Percentiles rank a stretch among this genome's conserved stretches.
phyloP scores from a whole-genome alignment of 2,797 vertebrate genomes.

The Silurus lanzhouensis region DNA sequence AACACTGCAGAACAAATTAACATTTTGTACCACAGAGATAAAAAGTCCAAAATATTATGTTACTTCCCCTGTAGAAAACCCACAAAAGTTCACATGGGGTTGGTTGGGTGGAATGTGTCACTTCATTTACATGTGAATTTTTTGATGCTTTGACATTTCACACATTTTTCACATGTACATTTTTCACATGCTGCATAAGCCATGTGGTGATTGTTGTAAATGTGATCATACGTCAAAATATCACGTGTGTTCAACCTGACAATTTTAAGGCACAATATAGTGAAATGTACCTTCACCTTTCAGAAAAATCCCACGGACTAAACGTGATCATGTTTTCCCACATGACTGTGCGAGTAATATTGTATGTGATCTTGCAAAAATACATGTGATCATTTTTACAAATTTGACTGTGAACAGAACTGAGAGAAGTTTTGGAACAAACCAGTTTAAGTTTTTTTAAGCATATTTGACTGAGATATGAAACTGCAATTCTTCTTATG shows the following conservation, averaged over 20 bases:
- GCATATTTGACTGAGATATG: constrained; percentile 5
- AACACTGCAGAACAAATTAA: background rate
- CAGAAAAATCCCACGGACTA: background rate
- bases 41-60: constrained; percentile 14
- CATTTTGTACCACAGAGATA: background rate
- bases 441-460: background rate
- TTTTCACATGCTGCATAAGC: background rate
- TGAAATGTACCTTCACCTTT: background rate
- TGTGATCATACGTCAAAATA: background rate
- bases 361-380: background rate
- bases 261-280: background rate
- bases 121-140: background rate
- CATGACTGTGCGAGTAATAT: background rate
- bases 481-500: background rate
- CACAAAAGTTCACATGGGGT: constrained; percentile 7
- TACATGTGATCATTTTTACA: background rate
- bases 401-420: background rate
- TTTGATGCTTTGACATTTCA: background rate
- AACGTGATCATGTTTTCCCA: background rate
- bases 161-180: background rate
- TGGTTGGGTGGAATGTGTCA: background rate
- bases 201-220: too few relatives aligned
- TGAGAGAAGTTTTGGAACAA: background rate
- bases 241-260: background rate
- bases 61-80: constrained; percentile 16